Conservation (phyloP, 2,888 invertebrate species). For the Vandiemenella viatica region DNA sequence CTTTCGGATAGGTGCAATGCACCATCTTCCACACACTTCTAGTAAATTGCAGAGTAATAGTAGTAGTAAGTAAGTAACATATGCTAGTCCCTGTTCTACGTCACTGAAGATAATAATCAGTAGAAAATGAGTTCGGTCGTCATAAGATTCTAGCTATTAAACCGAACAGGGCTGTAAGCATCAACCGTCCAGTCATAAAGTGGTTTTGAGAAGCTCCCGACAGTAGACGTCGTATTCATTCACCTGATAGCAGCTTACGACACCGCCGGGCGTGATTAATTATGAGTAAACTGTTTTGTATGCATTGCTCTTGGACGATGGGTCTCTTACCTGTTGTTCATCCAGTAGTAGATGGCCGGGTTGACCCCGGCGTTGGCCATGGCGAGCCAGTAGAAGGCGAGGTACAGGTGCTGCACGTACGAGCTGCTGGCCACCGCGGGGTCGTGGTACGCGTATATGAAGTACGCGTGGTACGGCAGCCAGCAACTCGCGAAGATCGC, state of each 20-base stretch:
- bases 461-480: slow-evolving; percentile 39
- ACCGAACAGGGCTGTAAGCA: no score
- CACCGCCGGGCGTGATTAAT: background rate
- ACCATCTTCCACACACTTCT: no score
- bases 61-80: no score
- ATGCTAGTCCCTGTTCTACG: no score
- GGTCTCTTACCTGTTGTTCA: slow-evolving; percentile 30
- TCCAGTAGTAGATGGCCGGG: slow-evolving; percentile 40
- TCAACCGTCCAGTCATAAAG: no score
- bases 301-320: slow-evolving; percentile 19
- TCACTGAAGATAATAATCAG: no score
- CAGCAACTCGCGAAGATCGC: slow-evolving; percentile 37
- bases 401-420: slow-evolving; percentile 34
- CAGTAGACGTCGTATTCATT: background rate
- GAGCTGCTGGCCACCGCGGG: slow-evolving; percentile 22
- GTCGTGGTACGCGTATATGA: slow-evolving; percentile 33
- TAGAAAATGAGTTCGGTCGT: no score
- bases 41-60: no score
- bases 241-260: background rate
- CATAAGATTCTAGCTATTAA: no score
- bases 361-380: slow-evolving; percentile 43
- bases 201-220: no score
- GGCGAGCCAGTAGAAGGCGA: slow-evolving; percentile 37
- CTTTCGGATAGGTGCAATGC: no score
- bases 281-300: no score